Percentiles rank a stretch among this genome's conserved stretches.
Evolutionary conservation across 2,797 vertebrate species (phyloP).

Genomic region (Malacoctenus gilli): DNA sequence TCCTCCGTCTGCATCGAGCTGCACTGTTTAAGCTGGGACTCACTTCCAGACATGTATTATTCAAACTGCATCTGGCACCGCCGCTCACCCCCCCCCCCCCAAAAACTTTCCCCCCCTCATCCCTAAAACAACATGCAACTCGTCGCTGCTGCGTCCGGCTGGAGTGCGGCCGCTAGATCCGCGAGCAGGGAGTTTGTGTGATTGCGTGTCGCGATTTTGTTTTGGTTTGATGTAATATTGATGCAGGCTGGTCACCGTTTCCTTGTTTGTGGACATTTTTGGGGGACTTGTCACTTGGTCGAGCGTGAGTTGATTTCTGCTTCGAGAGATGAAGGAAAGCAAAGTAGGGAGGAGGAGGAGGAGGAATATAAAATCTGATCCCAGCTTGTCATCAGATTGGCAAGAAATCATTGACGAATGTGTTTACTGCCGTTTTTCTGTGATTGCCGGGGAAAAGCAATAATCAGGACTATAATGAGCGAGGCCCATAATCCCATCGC

Average conservation of each 20-base stretch:
- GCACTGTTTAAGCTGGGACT: conserved; percentile 29
- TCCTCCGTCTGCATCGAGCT: conserved; percentile 18
- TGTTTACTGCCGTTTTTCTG: conserved; percentile 67
- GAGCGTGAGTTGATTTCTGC: conserved; percentile 16
- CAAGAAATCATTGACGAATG: conserved; percentile 69
- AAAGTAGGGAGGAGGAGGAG: background rate
- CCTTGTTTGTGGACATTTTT: conserved; percentile 23
- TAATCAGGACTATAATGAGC: conserved; percentile 77
- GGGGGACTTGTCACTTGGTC: conserved; percentile 9
- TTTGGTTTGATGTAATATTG: conserved; percentile 28
- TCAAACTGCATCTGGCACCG: conserved; percentile 55
- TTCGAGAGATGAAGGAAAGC: conserved; percentile 8
- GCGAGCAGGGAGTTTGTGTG: conserved; percentile 7
- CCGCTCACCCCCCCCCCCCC: conserved; percentile 11
- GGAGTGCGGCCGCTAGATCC: background rate
- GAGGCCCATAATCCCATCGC: conserved; percentile 65
- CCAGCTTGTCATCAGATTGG: conserved; percentile 58
- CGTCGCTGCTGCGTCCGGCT: conserved; percentile 30
- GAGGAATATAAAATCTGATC: conserved; percentile 54
- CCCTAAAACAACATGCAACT: conserved; percentile 23
- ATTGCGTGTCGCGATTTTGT: conserved; percentile 13
- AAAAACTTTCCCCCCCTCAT: conserved; percentile 3
- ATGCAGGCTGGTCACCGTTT: conserved; percentile 19
- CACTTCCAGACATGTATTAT: conserved; percentile 48
- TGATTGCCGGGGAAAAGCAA: conserved; percentile 73